Conservation (phyloP, 2,113 vertebrate genomes). For the Anseranas semipalmata region DNA sequence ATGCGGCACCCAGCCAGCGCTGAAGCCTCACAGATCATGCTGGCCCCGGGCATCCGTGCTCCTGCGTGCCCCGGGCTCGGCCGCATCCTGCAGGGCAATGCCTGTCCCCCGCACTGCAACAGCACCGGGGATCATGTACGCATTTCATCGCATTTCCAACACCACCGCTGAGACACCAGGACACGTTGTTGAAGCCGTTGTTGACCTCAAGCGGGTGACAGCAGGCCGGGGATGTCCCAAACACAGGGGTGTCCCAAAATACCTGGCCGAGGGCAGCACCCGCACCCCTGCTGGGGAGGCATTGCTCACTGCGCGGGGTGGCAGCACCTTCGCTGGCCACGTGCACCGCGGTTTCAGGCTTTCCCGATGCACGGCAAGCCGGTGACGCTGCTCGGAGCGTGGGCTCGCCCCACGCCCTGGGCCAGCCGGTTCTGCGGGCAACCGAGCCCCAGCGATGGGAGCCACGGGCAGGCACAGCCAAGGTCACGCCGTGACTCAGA, state of each 20-base stretch:
- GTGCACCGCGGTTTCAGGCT: not conserved
- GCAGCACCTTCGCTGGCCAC: not conserved
- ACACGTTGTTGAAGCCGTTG: rapidly evolving
- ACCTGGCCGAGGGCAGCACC: not conserved
- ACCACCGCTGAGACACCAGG: not conserved
- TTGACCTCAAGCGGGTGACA: not conserved
- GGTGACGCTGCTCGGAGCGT: not conserved
- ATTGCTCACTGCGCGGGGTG: not conserved
- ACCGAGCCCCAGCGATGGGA: not conserved
- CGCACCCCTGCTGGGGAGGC: rapidly evolving
- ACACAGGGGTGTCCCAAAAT: too few relatives aligned
- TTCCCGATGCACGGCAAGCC: not conserved
- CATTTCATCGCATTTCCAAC: not conserved
- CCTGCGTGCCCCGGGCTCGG: rapidly evolving
- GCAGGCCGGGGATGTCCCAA: not conserved
- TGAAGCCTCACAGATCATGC: not conserved
- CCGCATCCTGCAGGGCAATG: not conserved
- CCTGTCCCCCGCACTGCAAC: rapidly evolving
- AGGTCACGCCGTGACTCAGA: slow-evolving; percentile 45
- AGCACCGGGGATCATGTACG: rapidly evolving
- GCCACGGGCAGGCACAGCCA: not conserved
- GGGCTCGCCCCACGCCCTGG: not conserved
- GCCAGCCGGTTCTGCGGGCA: not conserved
- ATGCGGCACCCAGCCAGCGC: not conserved
- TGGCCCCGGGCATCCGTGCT: rapidly evolving